Evolutionary conservation across 2,113 vertebrate genomes (phyloP).

Genomic region (Globicephala melas): DNA sequence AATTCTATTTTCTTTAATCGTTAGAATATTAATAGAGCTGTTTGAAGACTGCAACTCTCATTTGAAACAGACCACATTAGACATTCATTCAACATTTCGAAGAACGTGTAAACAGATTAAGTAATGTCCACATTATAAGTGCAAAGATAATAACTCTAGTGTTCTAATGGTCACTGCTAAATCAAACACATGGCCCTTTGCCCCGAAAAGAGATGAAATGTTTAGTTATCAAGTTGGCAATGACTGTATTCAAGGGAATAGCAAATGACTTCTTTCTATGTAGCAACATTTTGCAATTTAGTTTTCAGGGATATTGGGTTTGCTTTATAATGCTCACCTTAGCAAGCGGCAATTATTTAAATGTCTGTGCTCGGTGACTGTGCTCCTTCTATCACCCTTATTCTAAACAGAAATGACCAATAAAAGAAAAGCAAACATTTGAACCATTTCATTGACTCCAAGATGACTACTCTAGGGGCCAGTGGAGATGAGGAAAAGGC

Average conservation of each 20-base stretch:
- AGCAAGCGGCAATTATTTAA: conserved; percentile 49
- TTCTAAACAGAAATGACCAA: conserved; percentile 49
- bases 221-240: neutral
- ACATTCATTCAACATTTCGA: neutral
- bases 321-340: neutral
- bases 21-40: neutral
- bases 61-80: neutral
- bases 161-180: neutral
- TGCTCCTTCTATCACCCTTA: conserved; percentile 10
- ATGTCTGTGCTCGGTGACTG: conserved; percentile 50
- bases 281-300: neutral
- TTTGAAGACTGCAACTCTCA: neutral
- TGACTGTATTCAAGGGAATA: fast-evolving
- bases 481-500: conserved; percentile 18
- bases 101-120: neutral
- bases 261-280: neutral
- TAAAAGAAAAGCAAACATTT: conserved; percentile 26
- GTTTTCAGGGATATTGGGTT: neutral
- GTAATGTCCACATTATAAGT: neutral
- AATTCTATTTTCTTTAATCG: neutral
- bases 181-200: neutral
- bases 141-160: neutral
- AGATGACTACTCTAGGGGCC: conserved; percentile 49
- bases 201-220: neutral
- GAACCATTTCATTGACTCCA: conserved; percentile 41